A percentile compares a stretch with the other conserved stretches of the same genome.
These are phyloP conservation scores for Plecotus auritus DNA, from an alignment of 2,113 vertebrate species.

Conservation along the genomic window DNA sequence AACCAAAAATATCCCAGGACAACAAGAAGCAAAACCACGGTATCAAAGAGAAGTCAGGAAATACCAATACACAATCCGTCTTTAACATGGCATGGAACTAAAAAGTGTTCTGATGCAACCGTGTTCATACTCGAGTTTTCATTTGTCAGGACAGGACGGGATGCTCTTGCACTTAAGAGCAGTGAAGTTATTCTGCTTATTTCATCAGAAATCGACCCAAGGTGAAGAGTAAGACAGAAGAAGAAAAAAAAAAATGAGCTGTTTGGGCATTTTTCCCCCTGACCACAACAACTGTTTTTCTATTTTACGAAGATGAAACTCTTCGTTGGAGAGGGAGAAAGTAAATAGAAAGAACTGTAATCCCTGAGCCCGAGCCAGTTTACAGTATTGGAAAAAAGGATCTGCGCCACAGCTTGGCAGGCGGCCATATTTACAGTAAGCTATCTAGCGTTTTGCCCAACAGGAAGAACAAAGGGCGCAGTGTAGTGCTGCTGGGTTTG, in stretches of 20 bases:
- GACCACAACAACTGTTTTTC: constrained; percentile 35
- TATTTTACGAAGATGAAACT: constrained; percentile 75
- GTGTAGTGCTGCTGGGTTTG: constrained; percentile 74
- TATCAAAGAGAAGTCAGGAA: not conserved
- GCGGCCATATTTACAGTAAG: constrained; percentile 86
- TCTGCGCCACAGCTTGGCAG: constrained; percentile 86
- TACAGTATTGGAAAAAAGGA: constrained; percentile 90
- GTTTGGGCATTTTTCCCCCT: not conserved
- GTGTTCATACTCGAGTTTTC: constrained; percentile 38
- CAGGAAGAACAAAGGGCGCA: constrained; percentile 84
- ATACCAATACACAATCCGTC: constrained; percentile 29
- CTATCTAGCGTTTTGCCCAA: constrained; percentile 83
- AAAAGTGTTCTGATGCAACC: constrained; percentile 38
- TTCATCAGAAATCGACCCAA: not conserved
- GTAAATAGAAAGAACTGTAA: constrained; percentile 85
- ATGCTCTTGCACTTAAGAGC: constrained; percentile 28
- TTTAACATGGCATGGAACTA: constrained; percentile 51
- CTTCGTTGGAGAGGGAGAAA: constrained; percentile 84
- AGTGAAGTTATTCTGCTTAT: not conserved
- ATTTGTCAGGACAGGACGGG: not conserved
- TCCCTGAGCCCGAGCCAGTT: constrained; percentile 87
- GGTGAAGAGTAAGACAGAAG: not conserved
- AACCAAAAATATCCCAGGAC: constrained; percentile 48
- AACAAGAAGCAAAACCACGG: not conserved
- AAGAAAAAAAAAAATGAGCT: not conserved